phyloP scores from a whole-genome alignment of 2,113 vertebrate species.

The Arothron firmamentum region DNA sequence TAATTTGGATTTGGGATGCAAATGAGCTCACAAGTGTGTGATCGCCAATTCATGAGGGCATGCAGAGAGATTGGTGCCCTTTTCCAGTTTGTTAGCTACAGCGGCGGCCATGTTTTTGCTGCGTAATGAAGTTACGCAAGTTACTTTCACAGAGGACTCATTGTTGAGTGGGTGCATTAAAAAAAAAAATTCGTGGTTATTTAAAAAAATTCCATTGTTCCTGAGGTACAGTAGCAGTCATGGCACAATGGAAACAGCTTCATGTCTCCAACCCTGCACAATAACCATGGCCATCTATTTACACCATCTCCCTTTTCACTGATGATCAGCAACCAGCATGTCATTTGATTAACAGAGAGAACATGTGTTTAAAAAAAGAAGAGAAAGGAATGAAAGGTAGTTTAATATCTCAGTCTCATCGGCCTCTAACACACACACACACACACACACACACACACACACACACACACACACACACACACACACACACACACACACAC shows the following conservation, averaged over 20 bases:
- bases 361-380: conserved; percentile 71
- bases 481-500: conserved; percentile 12
- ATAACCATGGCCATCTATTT: conserved; percentile 78
- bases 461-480: conserved; percentile 13
- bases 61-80: conserved; percentile 61
- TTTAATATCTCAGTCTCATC: conserved; percentile 99
- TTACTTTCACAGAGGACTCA: conserved; percentile 10
- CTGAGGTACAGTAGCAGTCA: conserved; percentile 18
- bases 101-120: conserved; percentile 27
- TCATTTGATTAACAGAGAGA: conserved; percentile 96
- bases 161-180: conserved; percentile 9
- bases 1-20: conserved; percentile 99
- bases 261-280: conserved; percentile 35
- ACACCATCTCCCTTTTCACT: conserved; percentile 89
- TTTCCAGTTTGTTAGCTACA: conserved; percentile 53
- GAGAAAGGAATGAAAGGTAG: conserved; percentile 98
- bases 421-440: conserved; percentile 56
- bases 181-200: conserved; percentile 13
- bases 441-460: too few relatives aligned
- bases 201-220: conserved; percentile 42
- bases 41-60: conserved; percentile 89
- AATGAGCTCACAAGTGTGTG: conserved; percentile 88
- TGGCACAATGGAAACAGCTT: conserved; percentile 27
- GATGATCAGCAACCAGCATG: conserved; percentile 82
- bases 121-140: conserved; percentile 29